phyloP scores from a whole-genome alignment of 64 coral and sea anemone species.

The Porites lutea region DNA sequence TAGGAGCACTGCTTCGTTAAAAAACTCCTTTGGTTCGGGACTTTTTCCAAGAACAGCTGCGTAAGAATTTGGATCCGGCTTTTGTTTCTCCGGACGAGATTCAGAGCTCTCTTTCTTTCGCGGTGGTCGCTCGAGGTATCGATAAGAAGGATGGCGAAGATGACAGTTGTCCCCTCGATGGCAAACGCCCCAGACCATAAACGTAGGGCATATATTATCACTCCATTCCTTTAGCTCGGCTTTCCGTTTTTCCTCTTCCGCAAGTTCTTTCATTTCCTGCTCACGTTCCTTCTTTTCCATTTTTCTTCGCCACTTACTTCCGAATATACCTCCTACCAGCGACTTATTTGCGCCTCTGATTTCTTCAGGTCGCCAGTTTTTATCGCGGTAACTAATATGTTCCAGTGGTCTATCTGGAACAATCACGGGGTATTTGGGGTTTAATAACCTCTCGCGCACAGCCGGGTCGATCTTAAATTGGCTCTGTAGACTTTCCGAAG shows the following conservation, averaged over 20 bases:
- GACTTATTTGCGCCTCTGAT: neutral
- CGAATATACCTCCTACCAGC: slow-evolving; percentile 1
- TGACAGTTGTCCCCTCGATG: slow-evolving; percentile 18
- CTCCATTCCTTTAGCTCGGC: neutral
- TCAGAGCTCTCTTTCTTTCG: neutral
- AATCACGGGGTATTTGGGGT: neutral
- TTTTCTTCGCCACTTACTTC: neutral
- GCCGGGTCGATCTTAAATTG: slow-evolving; percentile 20
- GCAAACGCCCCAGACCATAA: slow-evolving; percentile 51
- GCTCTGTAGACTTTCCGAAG: neutral
- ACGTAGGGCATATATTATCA: slow-evolving; percentile 40
- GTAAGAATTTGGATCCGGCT: slow-evolving; percentile 20
- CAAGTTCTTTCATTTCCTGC: neutral
- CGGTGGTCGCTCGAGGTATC: slow-evolving; percentile 27
- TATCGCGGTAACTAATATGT: neutral
- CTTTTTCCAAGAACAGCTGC: neutral
- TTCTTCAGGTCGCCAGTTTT: neutral
- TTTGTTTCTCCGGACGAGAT: neutral
- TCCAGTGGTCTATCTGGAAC: slow-evolving; percentile 16
- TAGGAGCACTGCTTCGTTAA: neutral
- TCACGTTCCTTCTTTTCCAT: neutral
- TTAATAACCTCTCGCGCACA: neutral
- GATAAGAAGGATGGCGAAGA: slow-evolving; percentile 22
- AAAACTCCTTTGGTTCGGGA: neutral
- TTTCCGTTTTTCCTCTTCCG: neutral